A percentile compares a stretch with the other conserved stretches of the same genome.
phyloP scores from a whole-genome alignment of 2,888 invertebrate species.

The Holacanthella duospinosa region DNA sequence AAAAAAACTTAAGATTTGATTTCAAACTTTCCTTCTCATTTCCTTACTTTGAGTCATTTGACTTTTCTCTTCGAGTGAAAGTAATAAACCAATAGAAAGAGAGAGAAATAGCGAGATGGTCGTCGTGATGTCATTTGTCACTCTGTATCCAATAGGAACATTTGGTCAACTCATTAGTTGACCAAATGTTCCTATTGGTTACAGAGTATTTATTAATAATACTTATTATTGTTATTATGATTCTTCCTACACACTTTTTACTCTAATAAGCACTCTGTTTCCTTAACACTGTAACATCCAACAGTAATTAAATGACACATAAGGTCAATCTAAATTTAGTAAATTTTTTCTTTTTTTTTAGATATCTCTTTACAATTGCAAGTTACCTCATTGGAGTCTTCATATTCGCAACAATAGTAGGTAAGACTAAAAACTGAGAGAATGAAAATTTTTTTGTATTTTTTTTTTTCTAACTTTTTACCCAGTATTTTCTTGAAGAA shows the following conservation, averaged over 20 bases:
- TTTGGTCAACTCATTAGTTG: too few species aligned
- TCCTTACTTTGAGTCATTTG: background rate
- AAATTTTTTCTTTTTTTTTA: slow-evolving; percentile 42
- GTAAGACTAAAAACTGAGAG: slow-evolving; percentile 50
- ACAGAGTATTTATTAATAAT: too few species aligned
- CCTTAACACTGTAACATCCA: too few species aligned
- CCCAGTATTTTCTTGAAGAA: background rate
- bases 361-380: slow-evolving; percentile 92
- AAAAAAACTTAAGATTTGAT: background rate
- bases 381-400: slow-evolving; percentile 95
- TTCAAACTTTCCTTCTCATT: background rate
- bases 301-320: background rate
- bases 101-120: too few species aligned
- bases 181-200: too few species aligned
- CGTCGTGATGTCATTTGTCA: too few species aligned
- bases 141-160: too few species aligned
- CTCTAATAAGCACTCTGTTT: too few species aligned
- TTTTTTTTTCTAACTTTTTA: background rate
- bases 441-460: background rate
- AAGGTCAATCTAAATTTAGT: background rate
- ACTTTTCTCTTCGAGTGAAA: background rate
- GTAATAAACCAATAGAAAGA: slow-evolving; percentile 38
- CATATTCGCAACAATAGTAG: slow-evolving; percentile 94
- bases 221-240: too few species aligned
- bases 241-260: too few species aligned